phyloP scores from a whole-genome alignment of 2,797 vertebrate species.

The Microctenopoma steveboyesi region DNA sequence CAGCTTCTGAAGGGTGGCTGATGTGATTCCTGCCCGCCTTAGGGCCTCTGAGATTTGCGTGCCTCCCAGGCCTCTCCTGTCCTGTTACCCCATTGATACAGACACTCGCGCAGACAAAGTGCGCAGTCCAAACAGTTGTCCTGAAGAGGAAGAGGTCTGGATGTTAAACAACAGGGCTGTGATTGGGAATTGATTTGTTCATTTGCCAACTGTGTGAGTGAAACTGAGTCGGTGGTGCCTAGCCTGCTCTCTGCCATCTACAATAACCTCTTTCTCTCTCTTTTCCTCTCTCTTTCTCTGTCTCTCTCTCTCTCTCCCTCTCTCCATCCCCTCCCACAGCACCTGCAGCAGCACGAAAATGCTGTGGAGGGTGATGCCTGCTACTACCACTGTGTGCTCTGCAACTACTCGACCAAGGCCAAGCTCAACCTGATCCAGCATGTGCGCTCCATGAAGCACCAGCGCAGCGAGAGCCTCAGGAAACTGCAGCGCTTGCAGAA shows the following conservation, averaged over 20 bases:
- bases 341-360: conserved; percentile 97
- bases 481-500: conserved; percentile 98
- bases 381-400: conserved; percentile 97
- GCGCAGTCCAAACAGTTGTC: conserved; percentile 79
- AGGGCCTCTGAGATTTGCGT: conserved; percentile 71
- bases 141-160: conserved; percentile 78
- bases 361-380: conserved; percentile 94
- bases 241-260: conserved; percentile 73
- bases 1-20: conserved; percentile 78
- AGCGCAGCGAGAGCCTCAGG: conserved; percentile 96
- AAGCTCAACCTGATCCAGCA: conserved; percentile 99
- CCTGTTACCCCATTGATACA: conserved; percentile 78
- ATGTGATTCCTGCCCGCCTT: conserved; percentile 68
- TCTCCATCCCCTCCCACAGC: conserved; percentile 82
- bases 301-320: conserved; percentile 49
- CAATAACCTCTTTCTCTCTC: conserved; percentile 72
- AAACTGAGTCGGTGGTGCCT: conserved; percentile 80
- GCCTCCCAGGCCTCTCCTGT: conserved; percentile 71
- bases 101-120: conserved; percentile 74
- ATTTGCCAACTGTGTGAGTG: conserved; percentile 83
- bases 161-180: conserved; percentile 84
- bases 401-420: conserved; percentile 99
- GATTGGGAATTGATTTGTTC: conserved; percentile 88
- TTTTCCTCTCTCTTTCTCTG: conserved; percentile 57
- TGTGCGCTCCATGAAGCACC: conserved; percentile 99